Evolutionary conservation across 2,797 vertebrate species (phyloP).

Genomic region (Oreortyx pictus): DNA sequence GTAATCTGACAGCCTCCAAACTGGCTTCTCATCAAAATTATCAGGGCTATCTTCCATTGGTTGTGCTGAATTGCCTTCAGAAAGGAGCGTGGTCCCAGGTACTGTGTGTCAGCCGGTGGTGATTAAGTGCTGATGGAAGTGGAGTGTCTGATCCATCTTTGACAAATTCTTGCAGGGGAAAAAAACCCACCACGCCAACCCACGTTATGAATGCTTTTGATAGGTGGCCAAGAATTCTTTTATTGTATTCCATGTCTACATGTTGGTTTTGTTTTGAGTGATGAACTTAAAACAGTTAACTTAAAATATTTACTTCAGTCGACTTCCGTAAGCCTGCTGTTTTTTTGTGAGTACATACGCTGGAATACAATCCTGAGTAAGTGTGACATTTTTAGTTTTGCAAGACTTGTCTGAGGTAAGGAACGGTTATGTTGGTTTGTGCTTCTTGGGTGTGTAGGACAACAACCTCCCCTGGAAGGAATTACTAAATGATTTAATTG

Average conservation of each 20-base stretch:
- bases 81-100: not conserved
- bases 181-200: not conserved
- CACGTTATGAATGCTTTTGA: not conserved
- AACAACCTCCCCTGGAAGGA: not conserved
- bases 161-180: not conserved
- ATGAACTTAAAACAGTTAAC: conserved; percentile 9
- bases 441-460: conserved; percentile 38
- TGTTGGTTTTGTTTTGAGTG: not conserved
- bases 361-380: not conserved
- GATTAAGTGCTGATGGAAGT: not conserved
- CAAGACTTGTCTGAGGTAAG: not conserved
- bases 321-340: not conserved
- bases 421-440: conserved; percentile 6
- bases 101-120: not conserved
- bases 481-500: conserved; percentile 61
- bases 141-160: not conserved
- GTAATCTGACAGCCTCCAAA: not conserved
- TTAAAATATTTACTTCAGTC: conserved; percentile 38
- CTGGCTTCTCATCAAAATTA: not conserved
- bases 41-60: rapidly evolving
- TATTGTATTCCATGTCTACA: not conserved
- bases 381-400: not conserved
- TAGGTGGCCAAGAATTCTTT: not conserved
- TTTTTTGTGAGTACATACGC: not conserved
- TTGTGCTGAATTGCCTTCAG: not conserved